These are phyloP conservation scores for Pelochelys cantorii DNA, from an alignment of 2,797 vertebrate species.

Conservation along the genomic window DNA sequence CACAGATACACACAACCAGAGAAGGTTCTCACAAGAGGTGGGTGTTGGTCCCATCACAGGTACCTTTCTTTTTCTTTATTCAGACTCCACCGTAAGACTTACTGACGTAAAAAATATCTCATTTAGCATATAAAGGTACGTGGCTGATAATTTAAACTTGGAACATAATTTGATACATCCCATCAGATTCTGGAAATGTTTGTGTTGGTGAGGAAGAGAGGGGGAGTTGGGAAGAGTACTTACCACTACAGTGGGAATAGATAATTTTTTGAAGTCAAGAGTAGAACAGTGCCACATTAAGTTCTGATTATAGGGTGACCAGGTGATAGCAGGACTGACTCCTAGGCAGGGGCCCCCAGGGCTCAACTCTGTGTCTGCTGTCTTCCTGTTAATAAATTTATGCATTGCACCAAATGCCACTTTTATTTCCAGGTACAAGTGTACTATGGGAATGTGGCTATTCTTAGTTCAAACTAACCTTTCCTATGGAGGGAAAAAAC, in stretches of 20 bases:
- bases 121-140: background rate
- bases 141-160: background rate
- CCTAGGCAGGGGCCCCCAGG: too few species aligned
- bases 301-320: background rate
- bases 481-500: background rate
- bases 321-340: too few species aligned
- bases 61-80: background rate
- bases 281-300: background rate
- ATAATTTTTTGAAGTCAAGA: background rate
- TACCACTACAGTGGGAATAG: background rate
- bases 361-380: background rate
- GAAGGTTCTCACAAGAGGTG: too few species aligned
- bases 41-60: too few species aligned
- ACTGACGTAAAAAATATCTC: background rate
- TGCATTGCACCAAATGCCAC: background rate
- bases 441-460: background rate
- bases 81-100: background rate
- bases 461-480: too few species aligned
- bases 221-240: background rate
- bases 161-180: background rate
- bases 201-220: background rate
- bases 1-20: too few species aligned
- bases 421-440: background rate
- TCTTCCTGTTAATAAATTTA: background rate
- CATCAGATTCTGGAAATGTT: background rate